Base-by-base conservation (phyloP, 2,113 vertebrate genomes). In the Phylloscopus trochiloides region DNA sequence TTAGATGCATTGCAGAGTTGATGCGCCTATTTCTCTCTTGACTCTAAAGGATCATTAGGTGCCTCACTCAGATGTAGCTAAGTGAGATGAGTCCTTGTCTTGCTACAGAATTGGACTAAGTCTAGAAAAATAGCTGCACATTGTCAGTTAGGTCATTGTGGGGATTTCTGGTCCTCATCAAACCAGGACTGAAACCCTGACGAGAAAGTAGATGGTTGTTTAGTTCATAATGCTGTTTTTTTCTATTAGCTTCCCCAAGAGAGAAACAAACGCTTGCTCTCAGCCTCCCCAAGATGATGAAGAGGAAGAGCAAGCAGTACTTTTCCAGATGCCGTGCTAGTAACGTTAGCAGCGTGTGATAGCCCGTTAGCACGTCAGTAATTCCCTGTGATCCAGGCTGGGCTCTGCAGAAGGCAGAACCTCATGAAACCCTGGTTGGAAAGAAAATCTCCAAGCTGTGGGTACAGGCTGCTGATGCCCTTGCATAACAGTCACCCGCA, bases 1-100 rank as follows among this genome's bases (percentile, higher is more conserved):
- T 94, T 93, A 96, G 94, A 92, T 94, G 88, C 92, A 57, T 96
- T 95, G 92, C 95, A 93, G 94, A 74, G 72, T 94, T 94, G 92
- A 97, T 96, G 88, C 28, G 48, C 91, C 83, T 95, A 55, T 93
- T 97, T 92, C 92, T 95, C 86, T 91, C 83, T 83, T 88, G 76
- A 94, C 79, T 97, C 83, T 83, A 59, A 94, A 96, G 91, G 89
- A 95, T 97, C 96, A 92, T 96, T 97, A 94, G 94, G 75, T 91
- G 88, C 72, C 71, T 93, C 92, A 66, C 75, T 96, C 47, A 90
- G 68, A 88, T 92, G 71, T 93, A 92, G 52, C 94, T 77, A 88
- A 96, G 94, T 95, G 86, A 97, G 91, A 84, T 83, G 85, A 88
- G 92, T 73, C 75, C 51, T 74, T 76, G 77, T 86, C 79, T 83